Base-by-base conservation (phyloP, 1,140 invertebrate species). In the Cardiocondyla obscurior region DNA sequence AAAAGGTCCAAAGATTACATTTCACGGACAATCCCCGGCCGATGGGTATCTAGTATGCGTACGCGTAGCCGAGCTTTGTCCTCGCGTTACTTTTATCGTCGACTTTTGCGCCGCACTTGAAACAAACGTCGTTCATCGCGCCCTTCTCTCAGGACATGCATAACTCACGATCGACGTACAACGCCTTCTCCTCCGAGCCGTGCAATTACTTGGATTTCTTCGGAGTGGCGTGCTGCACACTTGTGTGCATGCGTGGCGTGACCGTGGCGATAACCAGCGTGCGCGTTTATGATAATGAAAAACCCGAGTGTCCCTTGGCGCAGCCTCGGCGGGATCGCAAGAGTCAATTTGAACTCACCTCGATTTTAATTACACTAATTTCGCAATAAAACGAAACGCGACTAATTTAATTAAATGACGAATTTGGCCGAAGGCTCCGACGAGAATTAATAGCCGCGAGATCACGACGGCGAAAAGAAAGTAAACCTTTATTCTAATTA, bases 121-220 rank as follows among this genome's bases (percentile, higher is more conserved):
- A 69, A 51, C 60, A 44, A 76, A 76, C 57, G 57, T 77, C 60
- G 46, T 53, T 44, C 30, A n/a, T n/a, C 55, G 51, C 58, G 46
- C 30, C 19, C 46, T 64, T 57, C 16, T 72, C 44, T 51, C 22
- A 30, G 60, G 46, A 67, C 30, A 46, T 46, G 74, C 44, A 77
- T 77, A 77, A 77, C 16, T 77, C 73, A 77, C 73, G 58, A 51
- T n/a, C 73, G 22, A 10, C 30, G 73, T 30, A 76, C 73, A 76
- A 76, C 65, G 36, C 33, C 33, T 53, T 12, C 60, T 49, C 46
- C 44, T 65, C 39, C 46, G 46, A 53, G 22, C 46, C 46, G 46
- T 69, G 62, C 74, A 67, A 69, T 79, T 79, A 79, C 46, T 69
- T 79, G 46, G 62, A 79, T 79, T 79, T 79, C 46, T 55, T 69